Base-by-base conservation (phyloP, 2,797 vertebrate species). In the Clamator glandarius region DNA sequence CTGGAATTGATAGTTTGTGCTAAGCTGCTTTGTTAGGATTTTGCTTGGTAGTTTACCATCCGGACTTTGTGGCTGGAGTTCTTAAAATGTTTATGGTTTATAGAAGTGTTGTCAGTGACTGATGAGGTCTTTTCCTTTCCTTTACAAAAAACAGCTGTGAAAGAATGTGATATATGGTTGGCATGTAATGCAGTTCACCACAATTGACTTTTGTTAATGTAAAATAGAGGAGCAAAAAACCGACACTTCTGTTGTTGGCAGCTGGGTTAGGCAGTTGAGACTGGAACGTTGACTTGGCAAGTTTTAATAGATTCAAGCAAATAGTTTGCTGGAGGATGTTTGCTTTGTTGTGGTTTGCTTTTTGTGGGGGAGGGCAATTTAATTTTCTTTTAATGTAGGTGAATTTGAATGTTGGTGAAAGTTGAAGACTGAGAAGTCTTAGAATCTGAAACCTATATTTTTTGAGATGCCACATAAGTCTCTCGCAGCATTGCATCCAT, bases 331-430 rank as follows among this genome's bases (percentile, higher is more conserved):
- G 80, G 62, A 94, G 94, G 93, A 89, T 95, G 87, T 86, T 95
- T 95, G 92, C 95, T 96, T 94, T 93, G 73, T 96, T 95, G 95
- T 96, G 96, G 96, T 82, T 95, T 84, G 70, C 85, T 92, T 94
- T 94, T 92, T 73, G 59, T 87, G 83, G 85, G 77, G 92, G 94
- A 95, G 69, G 76, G 59, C 91, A 79, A 92, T 94, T 94, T 95
- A 87, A 90, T 96, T 95, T 96, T 94, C 92, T 91, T 96, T 90
- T 95, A 89, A 92, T 51, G 84, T 89, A 92, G 92, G 84, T 94
- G 91, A 90, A 95, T 96, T 95, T 96, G 87, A 95, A 96, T 96
- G 89, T 73, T 96, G 95, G 92, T 91, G 89, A 96, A 95, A 94
- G 93, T 94, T 96, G 93, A 95, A 42, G 39, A 52, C 91, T 95